These are phyloP conservation scores for Heteromormyrus szaboi DNA, from an alignment of 2,797 vertebrate species.

Conservation along the genomic window DNA sequence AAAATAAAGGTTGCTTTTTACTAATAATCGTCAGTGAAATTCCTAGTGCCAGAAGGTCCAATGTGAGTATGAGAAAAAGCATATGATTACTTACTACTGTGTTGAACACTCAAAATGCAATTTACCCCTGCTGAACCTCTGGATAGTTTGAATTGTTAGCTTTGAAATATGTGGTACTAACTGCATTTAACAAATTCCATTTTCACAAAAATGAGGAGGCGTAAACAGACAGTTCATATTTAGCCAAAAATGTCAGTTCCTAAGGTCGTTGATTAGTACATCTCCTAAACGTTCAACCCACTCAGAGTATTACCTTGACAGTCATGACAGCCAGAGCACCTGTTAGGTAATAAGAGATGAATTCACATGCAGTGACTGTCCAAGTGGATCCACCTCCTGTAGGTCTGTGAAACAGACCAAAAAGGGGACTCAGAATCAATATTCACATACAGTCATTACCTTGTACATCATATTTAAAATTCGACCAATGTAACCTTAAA, in stretches of 20 bases:
- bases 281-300: neutral
- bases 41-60: neutral
- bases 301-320: conserved; percentile 61
- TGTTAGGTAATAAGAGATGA: conserved; percentile 66
- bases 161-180: neutral
- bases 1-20: neutral
- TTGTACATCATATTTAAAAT: neutral
- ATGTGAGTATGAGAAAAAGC: neutral
- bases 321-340: conserved; percentile 66
- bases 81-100: neutral
- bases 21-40: neutral
- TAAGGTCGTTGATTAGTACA: neutral
- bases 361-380: conserved; percentile 85
- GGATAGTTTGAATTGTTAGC: neutral
- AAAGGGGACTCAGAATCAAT: neutral
- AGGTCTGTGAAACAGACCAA: conserved; percentile 61
- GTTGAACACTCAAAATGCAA: neutral
- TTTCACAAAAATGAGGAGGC: neutral
- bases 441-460: neutral
- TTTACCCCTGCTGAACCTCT: neutral
- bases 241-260: neutral
- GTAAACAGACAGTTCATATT: neutral
- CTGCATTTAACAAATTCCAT: neutral
- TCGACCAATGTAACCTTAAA: neutral
- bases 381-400: conserved; percentile 77